A percentile compares a stretch with the other conserved stretches of the same genome.
Conservation (phyloP, 2,888 invertebrate genomes). For the Agapostemon virescens region DNA sequence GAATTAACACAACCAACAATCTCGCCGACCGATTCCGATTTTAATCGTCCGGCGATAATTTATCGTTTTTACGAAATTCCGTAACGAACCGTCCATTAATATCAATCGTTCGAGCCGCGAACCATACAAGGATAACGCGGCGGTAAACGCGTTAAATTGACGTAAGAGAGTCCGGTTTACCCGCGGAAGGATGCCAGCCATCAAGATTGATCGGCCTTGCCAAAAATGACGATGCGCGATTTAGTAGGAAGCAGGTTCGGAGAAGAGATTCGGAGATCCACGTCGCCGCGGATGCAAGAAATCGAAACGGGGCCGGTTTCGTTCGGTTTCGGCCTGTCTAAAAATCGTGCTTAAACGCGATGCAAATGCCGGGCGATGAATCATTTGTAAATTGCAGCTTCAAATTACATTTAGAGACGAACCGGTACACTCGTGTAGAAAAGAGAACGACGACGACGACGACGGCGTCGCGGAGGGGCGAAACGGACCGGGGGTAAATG, state of each 20-base stretch:
- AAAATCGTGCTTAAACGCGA: slow-evolving; percentile 52
- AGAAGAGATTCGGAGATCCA: slow-evolving; percentile 8
- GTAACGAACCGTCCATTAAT: not conserved
- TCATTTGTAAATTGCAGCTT: slow-evolving; percentile 48
- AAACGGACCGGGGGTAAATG: slow-evolving; percentile 2
- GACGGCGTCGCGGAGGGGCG: not conserved
- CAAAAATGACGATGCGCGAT: slow-evolving; percentile 35
- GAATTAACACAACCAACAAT: not conserved
- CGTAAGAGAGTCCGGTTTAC: slow-evolving; percentile 6
- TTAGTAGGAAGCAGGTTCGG: slow-evolving; percentile 17
- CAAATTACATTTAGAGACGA: slow-evolving; percentile 40
- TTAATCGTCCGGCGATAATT: not conserved
- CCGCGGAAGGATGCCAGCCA: not conserved
- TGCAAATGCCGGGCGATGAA: slow-evolving; percentile 43
- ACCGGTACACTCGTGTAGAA: not conserved
- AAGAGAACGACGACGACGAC: too few species aligned
- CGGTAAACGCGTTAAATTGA: slow-evolving; percentile 13
- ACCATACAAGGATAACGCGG: slow-evolving; percentile 30
- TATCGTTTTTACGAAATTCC: slow-evolving; percentile 10
- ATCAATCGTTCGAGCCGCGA: not conserved
- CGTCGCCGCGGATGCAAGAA: slow-evolving; percentile 11
- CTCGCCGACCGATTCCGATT: not conserved
- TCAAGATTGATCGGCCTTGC: slow-evolving; percentile 39
- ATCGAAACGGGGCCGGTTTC: slow-evolving; percentile 25
- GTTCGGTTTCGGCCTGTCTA: slow-evolving; percentile 31